phyloP scores from a whole-genome alignment of 2,797 vertebrate genomes.

The Falco peregrinus region DNA sequence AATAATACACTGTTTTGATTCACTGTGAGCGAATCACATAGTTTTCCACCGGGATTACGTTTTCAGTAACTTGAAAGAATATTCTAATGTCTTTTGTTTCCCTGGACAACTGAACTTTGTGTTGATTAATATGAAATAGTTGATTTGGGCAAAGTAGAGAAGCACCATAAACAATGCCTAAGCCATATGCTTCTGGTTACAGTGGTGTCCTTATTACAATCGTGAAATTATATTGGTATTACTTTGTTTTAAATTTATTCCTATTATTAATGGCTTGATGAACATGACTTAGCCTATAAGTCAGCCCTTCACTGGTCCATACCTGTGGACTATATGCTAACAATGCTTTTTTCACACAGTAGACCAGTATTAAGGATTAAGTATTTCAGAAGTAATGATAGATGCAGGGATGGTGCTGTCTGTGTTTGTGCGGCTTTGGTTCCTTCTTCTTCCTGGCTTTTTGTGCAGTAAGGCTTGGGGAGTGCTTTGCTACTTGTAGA shows the following conservation, averaged over 20 bases:
- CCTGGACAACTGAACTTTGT: background rate
- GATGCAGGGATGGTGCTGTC: background rate
- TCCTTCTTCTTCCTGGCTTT: background rate
- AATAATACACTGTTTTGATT: background rate
- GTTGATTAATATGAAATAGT: conserved; percentile 13
- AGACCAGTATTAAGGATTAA: background rate
- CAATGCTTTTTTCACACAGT: background rate
- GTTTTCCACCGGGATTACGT: background rate
- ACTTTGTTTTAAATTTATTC: background rate
- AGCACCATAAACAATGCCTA: background rate
- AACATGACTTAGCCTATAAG: background rate
- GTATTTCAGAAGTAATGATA: background rate
- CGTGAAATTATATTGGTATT: background rate
- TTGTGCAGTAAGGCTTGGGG: background rate
- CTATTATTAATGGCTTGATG: background rate
- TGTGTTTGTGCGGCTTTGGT: background rate
- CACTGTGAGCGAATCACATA: background rate
- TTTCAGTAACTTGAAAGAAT: background rate
- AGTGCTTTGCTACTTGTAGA: background rate
- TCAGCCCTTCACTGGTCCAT: background rate
- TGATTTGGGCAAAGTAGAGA: background rate
- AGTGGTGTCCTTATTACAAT: background rate
- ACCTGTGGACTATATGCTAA: background rate
- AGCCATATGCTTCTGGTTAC: background rate
- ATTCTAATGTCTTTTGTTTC: background rate